These are phyloP conservation scores for Pterostichus niger DNA, from an alignment of 2,888 invertebrate species.

Conservation along the genomic window DNA sequence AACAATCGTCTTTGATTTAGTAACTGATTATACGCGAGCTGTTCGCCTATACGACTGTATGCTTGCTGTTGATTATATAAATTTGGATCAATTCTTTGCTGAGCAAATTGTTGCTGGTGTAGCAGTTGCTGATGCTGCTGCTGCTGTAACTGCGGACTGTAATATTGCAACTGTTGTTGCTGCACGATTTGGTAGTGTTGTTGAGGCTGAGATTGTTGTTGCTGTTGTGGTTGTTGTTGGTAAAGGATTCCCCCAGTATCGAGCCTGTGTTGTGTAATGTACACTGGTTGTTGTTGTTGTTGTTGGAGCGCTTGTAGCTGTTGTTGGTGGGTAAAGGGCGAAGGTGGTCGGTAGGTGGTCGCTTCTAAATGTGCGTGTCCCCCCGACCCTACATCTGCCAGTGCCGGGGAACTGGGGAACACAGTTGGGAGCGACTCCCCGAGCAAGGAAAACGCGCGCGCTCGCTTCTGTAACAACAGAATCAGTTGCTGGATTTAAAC, in stretches of 20 bases:
- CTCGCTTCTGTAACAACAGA: slow-evolving; percentile 77
- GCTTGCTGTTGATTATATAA: slow-evolving; percentile 43
- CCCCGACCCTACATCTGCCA: slow-evolving; percentile 74
- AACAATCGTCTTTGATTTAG: slow-evolving; percentile 67
- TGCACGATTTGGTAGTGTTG: slow-evolving; percentile 64
- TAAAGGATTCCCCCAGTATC: slow-evolving; percentile 46
- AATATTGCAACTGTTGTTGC: slow-evolving; percentile 71
- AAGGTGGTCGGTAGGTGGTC: slow-evolving; percentile 76
- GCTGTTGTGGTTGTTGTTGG: slow-evolving; percentile 70
- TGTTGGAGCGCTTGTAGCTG: slow-evolving; percentile 68
- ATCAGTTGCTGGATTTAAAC: slow-evolving; percentile 68
- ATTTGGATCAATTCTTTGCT: slow-evolving; percentile 58
- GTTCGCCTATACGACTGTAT: slow-evolving; percentile 28
- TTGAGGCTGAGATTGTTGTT: slow-evolving; percentile 72
- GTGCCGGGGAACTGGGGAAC: slow-evolving; percentile 64
- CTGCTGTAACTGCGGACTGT: slow-evolving; percentile 39
- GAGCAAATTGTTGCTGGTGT: slow-evolving; percentile 58
- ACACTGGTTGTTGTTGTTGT: slow-evolving; percentile 71
- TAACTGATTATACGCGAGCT: slow-evolving; percentile 44
- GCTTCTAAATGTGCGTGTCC: slow-evolving; percentile 73
- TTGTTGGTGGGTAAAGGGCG: slow-evolving; percentile 69
- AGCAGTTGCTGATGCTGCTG: slow-evolving; percentile 71
- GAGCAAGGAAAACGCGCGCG: slow-evolving; percentile 72
- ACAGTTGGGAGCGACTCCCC: slow-evolving; percentile 63
- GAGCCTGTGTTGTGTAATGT: slow-evolving; percentile 68